phyloP scores from a whole-genome alignment of 2,888 invertebrate species.

The Parnassius mnemosyne region DNA sequence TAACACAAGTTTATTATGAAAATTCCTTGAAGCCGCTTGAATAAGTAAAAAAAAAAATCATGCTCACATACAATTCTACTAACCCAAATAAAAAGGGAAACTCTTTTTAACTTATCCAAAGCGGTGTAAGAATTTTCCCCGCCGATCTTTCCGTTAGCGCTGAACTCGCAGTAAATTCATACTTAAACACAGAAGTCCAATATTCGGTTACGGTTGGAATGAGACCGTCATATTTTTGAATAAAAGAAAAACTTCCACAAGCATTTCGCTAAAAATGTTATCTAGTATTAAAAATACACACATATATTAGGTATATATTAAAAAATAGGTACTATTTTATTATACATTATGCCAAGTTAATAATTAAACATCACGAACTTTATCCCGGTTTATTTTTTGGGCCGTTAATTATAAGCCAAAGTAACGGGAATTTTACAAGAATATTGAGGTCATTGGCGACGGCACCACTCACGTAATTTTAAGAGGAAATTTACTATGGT shows the following conservation, averaged over 20 bases:
- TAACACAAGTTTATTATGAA: not conserved
- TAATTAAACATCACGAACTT: no score
- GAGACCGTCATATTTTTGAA: not conserved
- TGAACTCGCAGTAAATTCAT: slow-evolving; percentile 14
- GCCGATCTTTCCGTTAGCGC: slow-evolving; percentile 8
- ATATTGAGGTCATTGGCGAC: no score
- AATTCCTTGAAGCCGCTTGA: not conserved
- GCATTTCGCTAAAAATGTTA: no score
- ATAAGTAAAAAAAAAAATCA: not conserved
- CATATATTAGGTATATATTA: no score
- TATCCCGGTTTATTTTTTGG: no score
- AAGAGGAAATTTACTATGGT: no score
- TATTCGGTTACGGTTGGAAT: slow-evolving; percentile 11
- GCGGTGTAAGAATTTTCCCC: slow-evolving; percentile 5
- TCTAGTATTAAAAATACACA: no score
- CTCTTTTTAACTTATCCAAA: slow-evolving; percentile 16
- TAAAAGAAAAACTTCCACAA: not conserved
- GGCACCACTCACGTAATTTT: no score
- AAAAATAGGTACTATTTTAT: no score
- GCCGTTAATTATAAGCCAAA: no score
- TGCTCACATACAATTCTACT: slow-evolving; percentile 11
- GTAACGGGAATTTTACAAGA: no score
- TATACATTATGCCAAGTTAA: no score
- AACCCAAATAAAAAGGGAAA: slow-evolving; percentile 14
- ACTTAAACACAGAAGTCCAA: slow-evolving; percentile 23